Conservation (phyloP, 1,140 invertebrate genomes). For the Saccostrea echinata region DNA sequence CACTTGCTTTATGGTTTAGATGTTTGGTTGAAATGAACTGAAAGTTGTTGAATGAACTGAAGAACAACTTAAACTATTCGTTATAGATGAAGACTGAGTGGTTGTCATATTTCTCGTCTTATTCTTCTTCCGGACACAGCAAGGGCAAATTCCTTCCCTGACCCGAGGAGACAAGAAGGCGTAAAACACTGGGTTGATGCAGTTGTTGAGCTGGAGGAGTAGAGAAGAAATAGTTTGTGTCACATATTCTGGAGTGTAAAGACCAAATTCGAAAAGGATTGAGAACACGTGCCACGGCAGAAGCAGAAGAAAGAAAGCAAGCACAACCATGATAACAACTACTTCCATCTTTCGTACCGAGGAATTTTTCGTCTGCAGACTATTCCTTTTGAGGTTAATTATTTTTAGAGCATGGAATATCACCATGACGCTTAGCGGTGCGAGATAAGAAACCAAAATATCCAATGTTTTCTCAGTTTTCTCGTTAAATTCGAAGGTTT, state of each 20-base stretch:
- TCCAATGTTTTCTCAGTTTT: not conserved
- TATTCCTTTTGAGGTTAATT: not conserved
- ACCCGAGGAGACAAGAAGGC: slow-evolving; percentile 1
- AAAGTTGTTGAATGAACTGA: not conserved
- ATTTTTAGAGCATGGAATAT: not conserved
- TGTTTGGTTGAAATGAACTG: not conserved
- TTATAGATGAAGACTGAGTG: not conserved
- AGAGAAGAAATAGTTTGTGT: not conserved
- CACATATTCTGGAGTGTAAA: not conserved
- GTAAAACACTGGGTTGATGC: slow-evolving; percentile 16
- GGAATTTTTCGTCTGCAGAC: not conserved
- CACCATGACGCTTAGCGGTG: not conserved
- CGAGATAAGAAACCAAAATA: not conserved
- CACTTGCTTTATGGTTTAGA: not conserved
- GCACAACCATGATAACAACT: not conserved
- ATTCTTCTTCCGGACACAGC: not conserved
- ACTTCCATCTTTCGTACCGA: not conserved
- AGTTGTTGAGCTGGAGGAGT: not conserved
- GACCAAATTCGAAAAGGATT: not conserved
- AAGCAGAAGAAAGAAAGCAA: not conserved
- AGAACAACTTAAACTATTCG: not conserved
- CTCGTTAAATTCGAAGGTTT: not conserved
- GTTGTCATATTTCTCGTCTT: not conserved
- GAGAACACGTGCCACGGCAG: slow-evolving; percentile 2
- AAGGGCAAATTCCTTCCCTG: not conserved